These are phyloP conservation scores for Spongilla lacustris DNA, from an alignment of 37 sponge, comb jelly and placozoan genomes.

Conservation along the genomic window DNA sequence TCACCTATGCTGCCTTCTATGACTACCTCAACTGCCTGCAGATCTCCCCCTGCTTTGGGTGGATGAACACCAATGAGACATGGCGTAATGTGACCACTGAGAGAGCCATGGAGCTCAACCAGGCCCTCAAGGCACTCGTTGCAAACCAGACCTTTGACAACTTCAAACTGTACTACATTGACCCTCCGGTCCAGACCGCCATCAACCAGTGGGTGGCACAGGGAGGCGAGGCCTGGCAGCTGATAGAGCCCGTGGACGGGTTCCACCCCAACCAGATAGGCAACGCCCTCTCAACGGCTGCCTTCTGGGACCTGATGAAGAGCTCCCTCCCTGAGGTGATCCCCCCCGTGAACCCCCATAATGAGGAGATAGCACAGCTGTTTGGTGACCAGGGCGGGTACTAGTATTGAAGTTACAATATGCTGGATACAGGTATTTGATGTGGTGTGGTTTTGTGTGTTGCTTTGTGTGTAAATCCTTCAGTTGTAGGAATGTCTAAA, in stretches of 20 bases:
- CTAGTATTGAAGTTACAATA: not conserved
- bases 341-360: conserved; percentile 86
- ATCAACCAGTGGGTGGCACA: conserved; percentile 56
- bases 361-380: conserved; percentile 67
- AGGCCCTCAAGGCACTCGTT: conserved; percentile 58
- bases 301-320: conserved; percentile 54
- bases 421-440: too few species aligned
- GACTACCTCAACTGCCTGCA: conserved; percentile 91
- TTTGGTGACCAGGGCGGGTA: conserved; percentile 94
- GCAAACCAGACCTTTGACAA: conserved; percentile 65
- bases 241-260: conserved; percentile 96
- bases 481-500: too few species aligned
- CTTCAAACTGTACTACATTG: conserved; percentile 72
- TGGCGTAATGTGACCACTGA: conserved; percentile 84
- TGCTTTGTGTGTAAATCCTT: too few species aligned
- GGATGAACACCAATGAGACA: conserved; percentile 90
- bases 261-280: conserved; percentile 85
- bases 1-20: conserved; percentile 83
- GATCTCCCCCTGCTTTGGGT: conserved; percentile 92
- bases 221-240: conserved; percentile 80
- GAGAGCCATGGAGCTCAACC: conserved; percentile 78
- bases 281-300: conserved; percentile 67
- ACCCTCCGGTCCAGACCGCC: conserved; percentile 53
- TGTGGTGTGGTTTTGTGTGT: too few species aligned
- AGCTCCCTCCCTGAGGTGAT: conserved; percentile 50